Evolutionary conservation across 1,140 invertebrate genomes (phyloP), one percentile per base, ranked within the genome.

Genomic region (Dermatophagoides farinae): DNA sequence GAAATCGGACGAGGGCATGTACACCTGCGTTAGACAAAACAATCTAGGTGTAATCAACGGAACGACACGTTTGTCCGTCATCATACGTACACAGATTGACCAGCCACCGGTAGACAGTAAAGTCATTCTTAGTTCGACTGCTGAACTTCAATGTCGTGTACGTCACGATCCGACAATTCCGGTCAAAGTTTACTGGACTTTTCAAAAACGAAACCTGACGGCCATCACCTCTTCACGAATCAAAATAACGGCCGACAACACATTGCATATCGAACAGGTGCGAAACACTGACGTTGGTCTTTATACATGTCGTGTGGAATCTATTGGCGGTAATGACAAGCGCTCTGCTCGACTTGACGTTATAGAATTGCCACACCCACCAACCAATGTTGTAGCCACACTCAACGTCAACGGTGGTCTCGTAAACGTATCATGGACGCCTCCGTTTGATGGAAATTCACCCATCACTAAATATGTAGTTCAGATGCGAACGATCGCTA

Each of bases 361-460:
- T 64, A 88, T 93, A 63, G 93, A 98, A 72, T 74, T 97, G 58
- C 95, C 93, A 0, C 89, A 87, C 70, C 80, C 87, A 22, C 92
- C 93, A 0, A 84, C 82, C 37, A 85, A 88, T 67, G 84, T 91
- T 1, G 76, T 79, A 65, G 91, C 89, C 0, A 70, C 74, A 50
- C 76, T 87, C 20, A 65, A 57, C n/a, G 38, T 60, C 14, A 70
- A 70, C 20, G 66, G 69, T 57, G 71, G 70, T 8, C 65, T 70
- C 14, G 87, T 97, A 40, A 91, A 93, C 70, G 80, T 98, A 0
- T 83, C 81, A 14, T 99, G 93, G 93, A 84, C 84, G 10, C 84
- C 88, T 0, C 86, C 86, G 12, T 98, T 96, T 73, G 87, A 98
- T 75, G 95, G 95, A 44, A 96, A 97, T 70, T 92, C 88, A 70